phyloP scores from a whole-genome alignment of 2,888 invertebrate genomes.

The Aspidiotus rigidus region DNA sequence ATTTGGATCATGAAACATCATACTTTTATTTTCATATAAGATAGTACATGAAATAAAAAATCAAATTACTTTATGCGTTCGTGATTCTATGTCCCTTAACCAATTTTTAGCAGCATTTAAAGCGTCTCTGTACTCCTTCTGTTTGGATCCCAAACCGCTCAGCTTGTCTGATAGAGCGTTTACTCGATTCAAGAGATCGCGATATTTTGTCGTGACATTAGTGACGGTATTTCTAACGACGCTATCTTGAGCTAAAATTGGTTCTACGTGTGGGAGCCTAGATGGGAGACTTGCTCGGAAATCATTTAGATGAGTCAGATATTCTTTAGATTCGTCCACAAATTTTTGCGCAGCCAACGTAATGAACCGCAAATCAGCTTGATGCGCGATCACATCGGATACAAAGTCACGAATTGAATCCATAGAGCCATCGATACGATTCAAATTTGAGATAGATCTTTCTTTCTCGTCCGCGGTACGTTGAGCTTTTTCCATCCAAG shows the following conservation, averaged over 20 bases:
- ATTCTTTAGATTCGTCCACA: conserved; percentile 90
- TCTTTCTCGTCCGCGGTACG: conserved; percentile 77
- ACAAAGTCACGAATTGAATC: conserved; percentile 82
- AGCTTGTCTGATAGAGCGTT: conserved; percentile 74
- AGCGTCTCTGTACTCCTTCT: conserved; percentile 70
- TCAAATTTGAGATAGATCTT: conserved; percentile 65
- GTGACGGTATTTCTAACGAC: conserved; percentile 69
- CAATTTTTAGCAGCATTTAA: conserved; percentile 70
- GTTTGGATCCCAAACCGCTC: conserved; percentile 65
- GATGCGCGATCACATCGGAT: conserved; percentile 88
- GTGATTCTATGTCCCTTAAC: conserved; percentile 58
- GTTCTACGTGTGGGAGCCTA: conserved; percentile 67
- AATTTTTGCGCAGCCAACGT: conserved; percentile 95
- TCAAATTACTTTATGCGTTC: conserved; percentile 48
- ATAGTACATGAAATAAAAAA: neutral
- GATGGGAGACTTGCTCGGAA: conserved; percentile 77
- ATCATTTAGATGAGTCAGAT: conserved; percentile 71
- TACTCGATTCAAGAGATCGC: conserved; percentile 70
- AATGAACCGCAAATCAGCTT: conserved; percentile 89
- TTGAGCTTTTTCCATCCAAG: conserved; percentile 75
- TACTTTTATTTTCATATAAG: neutral
- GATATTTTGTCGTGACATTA: conserved; percentile 66
- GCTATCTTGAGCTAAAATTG: conserved; percentile 59
- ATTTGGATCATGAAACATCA: neutral
- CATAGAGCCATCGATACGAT: conserved; percentile 56